A percentile compares a stretch with the other conserved stretches of the same genome.
These are phyloP conservation scores for Ligdia adustata DNA, from an alignment of 2,888 invertebrate species.

Conservation along the genomic window DNA sequence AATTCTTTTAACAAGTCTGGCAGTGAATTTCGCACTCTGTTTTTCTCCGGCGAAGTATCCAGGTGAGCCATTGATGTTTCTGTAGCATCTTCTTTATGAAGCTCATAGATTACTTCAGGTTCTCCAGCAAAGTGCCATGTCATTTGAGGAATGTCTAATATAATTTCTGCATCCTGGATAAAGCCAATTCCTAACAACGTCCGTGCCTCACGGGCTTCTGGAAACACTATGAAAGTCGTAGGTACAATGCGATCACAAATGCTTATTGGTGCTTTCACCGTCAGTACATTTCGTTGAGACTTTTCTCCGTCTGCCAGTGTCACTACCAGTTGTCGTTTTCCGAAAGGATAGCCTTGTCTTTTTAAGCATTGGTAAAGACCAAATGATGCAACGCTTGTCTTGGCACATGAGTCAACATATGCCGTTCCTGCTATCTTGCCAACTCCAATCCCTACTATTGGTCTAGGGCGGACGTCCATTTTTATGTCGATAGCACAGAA, in stretches of 20 bases:
- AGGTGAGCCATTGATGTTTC: neutral
- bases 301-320: conserved; percentile 13
- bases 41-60: conserved; percentile 1
- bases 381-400: conserved; percentile 26
- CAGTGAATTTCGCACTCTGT: too few species aligned
- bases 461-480: conserved; percentile 20
- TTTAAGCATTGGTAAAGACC: conserved; percentile 15
- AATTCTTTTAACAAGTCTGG: neutral
- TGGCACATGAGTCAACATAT: conserved; percentile 23
- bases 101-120: conserved; percentile 20
- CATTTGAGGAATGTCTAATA: conserved; percentile 25
- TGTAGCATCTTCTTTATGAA: conserved; percentile 18
- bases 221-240: conserved; percentile 26
- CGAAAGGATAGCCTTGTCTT: conserved; percentile 5
- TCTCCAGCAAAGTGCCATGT: conserved; percentile 22
- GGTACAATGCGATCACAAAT: conserved; percentile 18
- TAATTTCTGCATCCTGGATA: conserved; percentile 26
- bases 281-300: conserved; percentile 17
- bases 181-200: conserved; percentile 28
- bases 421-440: conserved; percentile 22
- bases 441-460: conserved; percentile 24
- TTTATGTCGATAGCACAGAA: conserved; percentile 19
- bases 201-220: conserved; percentile 22
- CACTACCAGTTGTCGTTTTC: neutral
- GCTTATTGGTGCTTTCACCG: conserved; percentile 21